phyloP scores from a whole-genome alignment of 2,888 invertebrate genomes.

The Epinotia bilunana region DNA sequence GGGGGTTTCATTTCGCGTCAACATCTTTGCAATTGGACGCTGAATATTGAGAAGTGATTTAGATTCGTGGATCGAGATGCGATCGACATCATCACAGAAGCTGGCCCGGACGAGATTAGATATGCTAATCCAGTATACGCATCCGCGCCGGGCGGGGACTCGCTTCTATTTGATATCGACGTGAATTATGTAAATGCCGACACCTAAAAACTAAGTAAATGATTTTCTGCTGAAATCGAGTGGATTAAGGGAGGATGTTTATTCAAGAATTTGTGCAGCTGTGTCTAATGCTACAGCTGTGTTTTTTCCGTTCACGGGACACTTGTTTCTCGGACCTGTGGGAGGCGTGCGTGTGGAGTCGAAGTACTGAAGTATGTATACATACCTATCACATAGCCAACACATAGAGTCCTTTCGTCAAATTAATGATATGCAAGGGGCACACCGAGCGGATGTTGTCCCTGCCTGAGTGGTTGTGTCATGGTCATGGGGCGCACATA shows the following conservation, averaged over 20 bases:
- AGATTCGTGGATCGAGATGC: slow-evolving; percentile 38
- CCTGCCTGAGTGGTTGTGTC: too few relatives aligned
- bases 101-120: slow-evolving; percentile 42
- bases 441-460: too few relatives aligned
- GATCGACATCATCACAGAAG: slow-evolving; percentile 39
- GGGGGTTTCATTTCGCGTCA: slow-evolving; percentile 22
- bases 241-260: slow-evolving; percentile 22
- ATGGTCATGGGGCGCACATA: too few relatives aligned
- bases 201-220: slow-evolving; percentile 43
- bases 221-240: slow-evolving; percentile 26
- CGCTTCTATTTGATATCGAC: slow-evolving; percentile 24
- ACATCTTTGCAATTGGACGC: slow-evolving; percentile 30
- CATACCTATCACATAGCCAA: too few relatives aligned
- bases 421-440: too few relatives aligned
- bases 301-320: too few relatives aligned
- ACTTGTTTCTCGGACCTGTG: too few relatives aligned
- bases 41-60: slow-evolving; percentile 43
- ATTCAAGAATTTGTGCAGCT: slow-evolving; percentile 8
- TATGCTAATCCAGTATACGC: slow-evolving; percentile 39
- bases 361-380: too few relatives aligned
- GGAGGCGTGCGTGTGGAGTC: too few relatives aligned
- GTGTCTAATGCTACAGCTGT: not conserved
- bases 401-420: too few relatives aligned
- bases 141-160: slow-evolving; percentile 17
- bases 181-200: slow-evolving; percentile 41